Evolutionary conservation across 1,140 invertebrate species (phyloP), one percentile per base, ranked within the genome.

Genomic region (Pogonomyrmex barbatus): DNA sequence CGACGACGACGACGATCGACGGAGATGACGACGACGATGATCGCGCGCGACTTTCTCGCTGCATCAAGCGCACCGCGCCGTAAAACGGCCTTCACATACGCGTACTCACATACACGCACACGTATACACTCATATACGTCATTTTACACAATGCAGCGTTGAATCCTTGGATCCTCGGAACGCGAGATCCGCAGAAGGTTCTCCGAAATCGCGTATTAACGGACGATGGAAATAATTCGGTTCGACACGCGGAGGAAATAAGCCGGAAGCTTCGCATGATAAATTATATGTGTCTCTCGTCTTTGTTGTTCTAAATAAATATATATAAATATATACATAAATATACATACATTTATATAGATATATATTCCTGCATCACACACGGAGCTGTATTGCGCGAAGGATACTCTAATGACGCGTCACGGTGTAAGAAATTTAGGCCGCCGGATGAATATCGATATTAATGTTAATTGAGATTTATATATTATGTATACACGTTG

Each of bases 371-470:
- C 56, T 45, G 88, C 67, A 67, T 30, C 17, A 68, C 65, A 68
- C 47, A 68, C 65, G 33, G 42, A 79, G 52, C n/a, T 60, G 14
- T 58, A 39, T 10, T 42, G 47, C 39, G 50, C 65, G 63, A 54
- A 42, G 36, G 30, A 85, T 67, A 86, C 65, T 67, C 63, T 52
- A 60, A 36, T 33, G 45, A 79, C 65, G 87, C 45, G 33, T 65
- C 50, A 60, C 17, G 65, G 78, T 86, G 73, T 83, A 77, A 52
- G 36, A 82, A 63, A 86, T 89, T 89, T 76, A 67, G 42, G 42
- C n/a, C 45, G 17, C 12, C 56, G 73, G 33, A 47, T 58, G 39
- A 65, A 78, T 54, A 47, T 56, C 45, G 14, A 33, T 78, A 24
- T 24, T 24, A 71, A 82, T 87, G 85, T 88, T 89, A 76, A 65